Evolutionary conservation across 2,113 vertebrate genomes (phyloP), one percentile per base, ranked within the genome.

Genomic region (Triplophysa rosa): DNA sequence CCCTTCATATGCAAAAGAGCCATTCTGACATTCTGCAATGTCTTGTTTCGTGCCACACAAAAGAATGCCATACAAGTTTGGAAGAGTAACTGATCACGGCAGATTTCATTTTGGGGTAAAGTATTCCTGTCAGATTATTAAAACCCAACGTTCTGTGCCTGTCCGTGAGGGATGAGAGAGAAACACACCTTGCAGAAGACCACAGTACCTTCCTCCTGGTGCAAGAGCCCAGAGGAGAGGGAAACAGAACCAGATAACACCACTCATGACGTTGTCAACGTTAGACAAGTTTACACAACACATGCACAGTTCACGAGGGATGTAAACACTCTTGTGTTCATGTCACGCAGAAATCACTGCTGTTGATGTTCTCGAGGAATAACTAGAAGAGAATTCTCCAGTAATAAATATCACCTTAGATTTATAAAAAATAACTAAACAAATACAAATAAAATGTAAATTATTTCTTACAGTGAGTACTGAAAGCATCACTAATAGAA

Each of bases 171-270:
- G 61, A 82, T 62, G 70, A 14, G 40, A 29, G 9, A 80, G 59
- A 65, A 71, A 88, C 98, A 98, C 96, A 99, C 98, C 97, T 99
- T 96, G 93, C 95, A 98, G 94, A 93, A 98, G 93, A 95, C 96
- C 93, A 96, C 95, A 92, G 95, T 94, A 93, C 94, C 96, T 95
- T 98, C 95, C 93, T 98, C 96, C 96, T 98, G 96, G 94, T 96
- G 93, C 88, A 91, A 92, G 87, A 90, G 87, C 87, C 93, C 93
- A 93, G 88, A 93, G 91, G 92, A 87, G 88, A 66, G 77, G 91
- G 91, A 89, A 91, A 90, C 91, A 89, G 95, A 93, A 93, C 94
- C 91, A 95, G 90, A 90, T 90, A 83, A 56, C 54, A 63, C 11
- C 8, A 29, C 23, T 16, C 61, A 13, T 59, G 77, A 82, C 56